Base-by-base conservation (phyloP, 2,888 invertebrate genomes). In the Xestia sexstrigata region DNA sequence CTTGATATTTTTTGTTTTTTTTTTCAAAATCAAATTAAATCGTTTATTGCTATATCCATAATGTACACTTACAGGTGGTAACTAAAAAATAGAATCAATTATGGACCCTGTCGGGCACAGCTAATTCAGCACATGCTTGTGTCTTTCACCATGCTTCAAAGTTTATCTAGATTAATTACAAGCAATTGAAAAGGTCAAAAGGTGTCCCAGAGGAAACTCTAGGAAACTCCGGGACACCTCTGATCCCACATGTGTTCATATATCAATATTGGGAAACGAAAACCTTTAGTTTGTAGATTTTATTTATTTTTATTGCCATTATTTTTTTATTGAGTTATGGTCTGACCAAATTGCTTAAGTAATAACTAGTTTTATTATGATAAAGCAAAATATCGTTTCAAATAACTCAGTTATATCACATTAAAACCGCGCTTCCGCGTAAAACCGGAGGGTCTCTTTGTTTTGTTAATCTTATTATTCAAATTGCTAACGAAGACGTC, bases 371-470 rank as follows among this genome's bases (percentile, higher is more conserved):
- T 52, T 45, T 65, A 45, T 30, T 42, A 35, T 35, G 0, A 60
- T 42, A 35, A 23, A 42, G 49, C 15, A 30, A 55, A 74, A 58
- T 30, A 52, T 49, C 20, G n/a, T 55, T 47, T 52, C 30, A 49
- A 65, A 39, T 35, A 63, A 69, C 13, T 65, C 20, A 26, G 63
- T 65, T 52, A 81, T 49, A 58, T 35, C 49, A 78, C 60, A 77
- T 75, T 65, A 76, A 77, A 79, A 70, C 58, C 70, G 17, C 49
- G 35, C 78, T 80, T 85, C 83, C 81, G 87, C 78, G 85, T 87
- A 79, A 81, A 73, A 81, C 83, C 72, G 65, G 84, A 74, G 71
- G 82, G 68, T 55, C 67, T 20, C 23, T 77, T 78, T 78, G 78
- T 75, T 77, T 78, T 81, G 78, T 73, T 76, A 75, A 82, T 70